phyloP scores from a whole-genome alignment of 1,140 invertebrate genomes.

The Stegodyphus dumicola region DNA sequence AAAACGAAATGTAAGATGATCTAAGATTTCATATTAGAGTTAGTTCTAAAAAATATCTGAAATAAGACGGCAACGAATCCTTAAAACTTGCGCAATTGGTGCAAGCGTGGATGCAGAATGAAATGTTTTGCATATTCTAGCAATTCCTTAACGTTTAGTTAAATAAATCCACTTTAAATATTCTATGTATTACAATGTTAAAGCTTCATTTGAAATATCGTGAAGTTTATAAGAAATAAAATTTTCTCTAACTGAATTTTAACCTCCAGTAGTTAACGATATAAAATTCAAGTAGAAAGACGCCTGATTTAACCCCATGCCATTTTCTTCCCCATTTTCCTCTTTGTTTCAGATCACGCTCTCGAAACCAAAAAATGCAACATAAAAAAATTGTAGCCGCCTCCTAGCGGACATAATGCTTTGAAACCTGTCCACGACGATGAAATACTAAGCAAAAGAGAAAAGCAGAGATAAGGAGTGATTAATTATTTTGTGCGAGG shows the following conservation, averaged over 20 bases:
- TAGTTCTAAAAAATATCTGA: too few species aligned
- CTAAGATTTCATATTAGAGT: too few species aligned
- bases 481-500: constrained; percentile 53
- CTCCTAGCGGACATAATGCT: constrained; percentile 38
- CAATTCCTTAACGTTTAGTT: too few species aligned
- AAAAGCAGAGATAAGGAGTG: constrained; percentile 44
- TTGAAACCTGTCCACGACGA: constrained; percentile 48
- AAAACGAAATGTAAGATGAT: too few species aligned
- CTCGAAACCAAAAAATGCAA: not conserved
- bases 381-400: constrained; percentile 18
- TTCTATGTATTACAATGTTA: too few species aligned
- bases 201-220: too few species aligned
- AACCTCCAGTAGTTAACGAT: not conserved
- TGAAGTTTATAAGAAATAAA: too few species aligned
- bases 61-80: too few species aligned
- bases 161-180: too few species aligned
- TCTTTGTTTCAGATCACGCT: not conserved
- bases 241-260: not conserved
- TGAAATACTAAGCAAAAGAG: constrained; percentile 45
- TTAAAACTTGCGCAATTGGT: too few species aligned
- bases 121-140: too few species aligned
- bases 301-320: not conserved
- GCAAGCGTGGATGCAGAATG: too few species aligned
- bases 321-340: not conserved
- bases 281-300: not conserved